Base-by-base conservation (phyloP, 2,113 vertebrate species). In the Empidonax traillii region DNA sequence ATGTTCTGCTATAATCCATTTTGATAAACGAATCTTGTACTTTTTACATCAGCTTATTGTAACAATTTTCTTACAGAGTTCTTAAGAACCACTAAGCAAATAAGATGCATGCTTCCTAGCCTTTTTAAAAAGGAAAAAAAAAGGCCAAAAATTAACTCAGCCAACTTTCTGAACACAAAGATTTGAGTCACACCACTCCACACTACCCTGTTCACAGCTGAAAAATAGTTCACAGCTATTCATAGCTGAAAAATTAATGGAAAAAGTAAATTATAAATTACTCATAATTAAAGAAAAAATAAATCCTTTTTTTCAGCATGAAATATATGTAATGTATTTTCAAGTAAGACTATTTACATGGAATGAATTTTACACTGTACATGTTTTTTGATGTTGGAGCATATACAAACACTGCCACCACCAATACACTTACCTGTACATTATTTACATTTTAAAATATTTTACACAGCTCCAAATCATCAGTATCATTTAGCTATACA, bases 391-490 rank as follows among this genome's bases (percentile, higher is more conserved):
- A 96, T 44, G 30, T 35, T 91, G 76, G 88, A 83, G 47, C 47
- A 81, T 44, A 71, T 69, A 71, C 28, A 61, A 14, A 74, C 33
- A 86, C 43, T 78, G 65, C 22, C 41, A 90, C 49, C 61, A 81
- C 3, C 8, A 44, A 68, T 27, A 77, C 35, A 78, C 24, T 81
- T 90, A 88, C 1, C 83, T 95, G 73, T 93, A 96, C 92, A 95
- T 43, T 80, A 96, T 95, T 94, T 95, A 96, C 83, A 90, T 68
- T 85, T 89, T 77, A 65, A 90, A 94, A 51, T 78, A 87, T 55
- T 94, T 87, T 86, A 96, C 85, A 94, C 8, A 33, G 35, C 30
- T 88, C 52, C 63, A 75, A 86, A 79, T 19, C 33, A 37, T 12
- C 11, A 2, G 19, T 2, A 7, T 35, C 17, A 33, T 61, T 90